These are phyloP conservation scores for Saccopteryx bilineata DNA, from an alignment of 2,113 vertebrate genomes.

Conservation along the genomic window DNA sequence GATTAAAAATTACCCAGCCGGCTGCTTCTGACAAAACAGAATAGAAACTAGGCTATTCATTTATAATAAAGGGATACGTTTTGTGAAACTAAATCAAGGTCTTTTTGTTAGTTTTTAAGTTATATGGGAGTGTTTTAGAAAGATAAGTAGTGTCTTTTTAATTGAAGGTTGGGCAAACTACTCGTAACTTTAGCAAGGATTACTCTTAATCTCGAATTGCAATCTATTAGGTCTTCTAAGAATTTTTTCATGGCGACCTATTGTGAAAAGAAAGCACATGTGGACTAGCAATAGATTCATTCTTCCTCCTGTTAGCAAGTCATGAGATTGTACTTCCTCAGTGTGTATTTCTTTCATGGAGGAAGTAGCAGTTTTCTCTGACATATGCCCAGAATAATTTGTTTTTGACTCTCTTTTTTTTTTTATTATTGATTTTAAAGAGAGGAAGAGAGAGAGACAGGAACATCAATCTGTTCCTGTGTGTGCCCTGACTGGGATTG, in stretches of 20 bases:
- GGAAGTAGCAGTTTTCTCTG: background rate
- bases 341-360: slow-evolving; percentile 32
- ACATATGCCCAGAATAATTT: slow-evolving; percentile 28
- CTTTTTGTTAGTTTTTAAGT: slow-evolving; percentile 2
- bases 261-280: slow-evolving; percentile 28
- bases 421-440: too few relatives aligned
- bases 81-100: background rate
- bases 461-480: too few relatives aligned
- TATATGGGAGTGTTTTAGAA: background rate
- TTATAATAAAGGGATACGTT: slow-evolving; percentile 3
- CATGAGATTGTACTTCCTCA: background rate
- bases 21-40: background rate
- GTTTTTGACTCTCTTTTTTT: background rate
- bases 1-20: slow-evolving; percentile 38
- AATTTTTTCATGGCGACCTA: slow-evolving; percentile 14
- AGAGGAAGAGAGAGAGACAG: too few relatives aligned
- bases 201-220: background rate
- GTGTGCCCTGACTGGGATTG: too few relatives aligned
- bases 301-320: background rate
- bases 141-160: background rate
- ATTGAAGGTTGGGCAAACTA: slow-evolving; percentile 25
- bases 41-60: background rate
- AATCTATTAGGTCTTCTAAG: background rate
- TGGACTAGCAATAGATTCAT: background rate
- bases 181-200: background rate